Evolutionary conservation across 2,797 vertebrate species (phyloP), one percentile per base, ranked within the genome.

Genomic region (Acanthurus leucopareius): DNA sequence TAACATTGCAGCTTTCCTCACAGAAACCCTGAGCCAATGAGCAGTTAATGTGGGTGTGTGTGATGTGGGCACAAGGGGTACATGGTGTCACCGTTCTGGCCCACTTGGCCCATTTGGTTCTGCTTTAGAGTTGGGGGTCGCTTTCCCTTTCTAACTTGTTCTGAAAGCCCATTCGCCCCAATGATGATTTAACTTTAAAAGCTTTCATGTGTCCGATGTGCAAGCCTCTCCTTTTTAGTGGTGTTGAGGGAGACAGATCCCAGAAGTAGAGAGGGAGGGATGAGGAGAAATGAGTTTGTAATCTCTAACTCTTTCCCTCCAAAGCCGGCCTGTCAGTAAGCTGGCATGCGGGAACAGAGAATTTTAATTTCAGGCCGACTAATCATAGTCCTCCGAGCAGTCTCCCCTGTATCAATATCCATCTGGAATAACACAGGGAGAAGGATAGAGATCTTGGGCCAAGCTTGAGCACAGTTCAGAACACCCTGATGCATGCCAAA

Each of bases 21-120:
- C 16, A 60, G 82, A 86, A 88, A 85, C 69, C 73, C 47, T 65
- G 79, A 69, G 75, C 53, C 17, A 15, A 86, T 32, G 25, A 82
- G 85, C 61, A 84, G 68, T 91, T 82, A 86, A 80, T 83, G 77
- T 73, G 63, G n/a, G 70, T 52, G 47, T 59, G 68, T 91, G 68
- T 94, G 90, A 93, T 92, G 91, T 92, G 92, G 88, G 64, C 48
- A 54, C 16, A 75, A 49, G 5, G 77, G 78, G 65, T 83, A 69
- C 69, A 75, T 61, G 65, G 82, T 87, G 82, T 83, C 69, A 78
- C 74, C 9, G 69, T 80, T 76, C 77, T 85, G 75, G 75, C 57
- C 76, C 80, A 83, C 74, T 82, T 82, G 54, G 68, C 63, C 73
- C 69, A 85, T 90, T 93, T 90, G 86, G 73, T 87, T 86, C 76